phyloP scores from a whole-genome alignment of 2,888 invertebrate species.

The Beris chalybata region DNA sequence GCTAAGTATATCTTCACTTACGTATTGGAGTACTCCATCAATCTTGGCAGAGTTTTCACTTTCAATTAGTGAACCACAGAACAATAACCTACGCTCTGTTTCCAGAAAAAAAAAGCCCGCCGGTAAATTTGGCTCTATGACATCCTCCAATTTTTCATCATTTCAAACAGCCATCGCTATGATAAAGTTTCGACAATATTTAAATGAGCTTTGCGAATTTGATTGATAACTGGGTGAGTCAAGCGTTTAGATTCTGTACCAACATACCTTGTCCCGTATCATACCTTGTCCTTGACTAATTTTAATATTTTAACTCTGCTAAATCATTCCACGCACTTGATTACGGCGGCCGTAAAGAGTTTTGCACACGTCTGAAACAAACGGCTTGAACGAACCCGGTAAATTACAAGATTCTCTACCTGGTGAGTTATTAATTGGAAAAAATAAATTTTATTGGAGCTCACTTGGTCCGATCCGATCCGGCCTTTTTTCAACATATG shows the following conservation, averaged over 20 bases:
- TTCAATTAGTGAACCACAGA: too few relatives aligned
- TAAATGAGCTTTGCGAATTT: too few relatives aligned
- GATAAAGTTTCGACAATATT: too few relatives aligned
- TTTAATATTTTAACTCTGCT: background rate
- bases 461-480: constrained; percentile 12
- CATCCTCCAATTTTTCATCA: too few relatives aligned
- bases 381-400: constrained; percentile 1
- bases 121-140: too few relatives aligned
- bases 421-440: constrained; percentile 37
- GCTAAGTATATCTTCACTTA: too few relatives aligned
- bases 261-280: background rate
- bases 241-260: background rate
- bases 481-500: background rate
- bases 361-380: constrained; percentile 5
- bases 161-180: too few relatives aligned
- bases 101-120: too few relatives aligned
- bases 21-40: too few relatives aligned
- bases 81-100: too few relatives aligned
- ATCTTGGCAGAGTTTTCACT: too few relatives aligned
- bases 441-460: constrained; percentile 35
- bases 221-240: constrained; percentile 6
- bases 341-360: background rate
- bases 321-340: constrained; percentile 4
- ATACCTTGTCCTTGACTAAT: constrained; percentile 16
- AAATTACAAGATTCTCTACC: constrained; percentile 24